Percentiles rank a stretch among this genome's conserved stretches.
Evolutionary conservation across 2,797 vertebrate genomes (phyloP).

Genomic region (Ficedula albicollis): DNA sequence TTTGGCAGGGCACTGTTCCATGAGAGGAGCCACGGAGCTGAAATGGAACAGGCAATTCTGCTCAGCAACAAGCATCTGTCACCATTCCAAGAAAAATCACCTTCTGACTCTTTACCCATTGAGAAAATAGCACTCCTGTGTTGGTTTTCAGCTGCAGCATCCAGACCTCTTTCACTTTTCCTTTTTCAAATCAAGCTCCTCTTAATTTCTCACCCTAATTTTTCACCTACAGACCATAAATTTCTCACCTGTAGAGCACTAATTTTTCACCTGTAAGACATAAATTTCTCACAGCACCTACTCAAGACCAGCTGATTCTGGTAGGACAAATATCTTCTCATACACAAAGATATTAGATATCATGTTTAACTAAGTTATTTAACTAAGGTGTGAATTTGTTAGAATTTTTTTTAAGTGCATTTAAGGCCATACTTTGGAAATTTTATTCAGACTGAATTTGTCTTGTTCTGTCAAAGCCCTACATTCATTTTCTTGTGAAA

Average conservation of each 20-base stretch:
- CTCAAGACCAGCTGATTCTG: background rate
- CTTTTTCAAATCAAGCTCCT: background rate
- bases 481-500: background rate
- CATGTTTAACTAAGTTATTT: background rate
- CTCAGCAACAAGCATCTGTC: background rate
- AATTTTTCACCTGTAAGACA: background rate
- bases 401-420: background rate
- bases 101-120: background rate
- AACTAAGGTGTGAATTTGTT: background rate
- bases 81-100: background rate
- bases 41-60: background rate
- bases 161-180: background rate
- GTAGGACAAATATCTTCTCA: background rate
- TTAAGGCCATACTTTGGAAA: background rate
- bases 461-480: background rate
- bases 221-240: background rate
- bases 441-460: background rate
- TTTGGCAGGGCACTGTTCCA: accelerated
- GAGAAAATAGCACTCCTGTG: background rate
- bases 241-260: background rate
- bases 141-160: background rate
- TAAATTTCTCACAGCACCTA: background rate
- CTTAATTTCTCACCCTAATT: background rate
- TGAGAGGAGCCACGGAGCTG: background rate
- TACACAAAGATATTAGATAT: background rate